Conservation (phyloP, 2,113 vertebrate genomes). For the Callocephalon fimbriatum region DNA sequence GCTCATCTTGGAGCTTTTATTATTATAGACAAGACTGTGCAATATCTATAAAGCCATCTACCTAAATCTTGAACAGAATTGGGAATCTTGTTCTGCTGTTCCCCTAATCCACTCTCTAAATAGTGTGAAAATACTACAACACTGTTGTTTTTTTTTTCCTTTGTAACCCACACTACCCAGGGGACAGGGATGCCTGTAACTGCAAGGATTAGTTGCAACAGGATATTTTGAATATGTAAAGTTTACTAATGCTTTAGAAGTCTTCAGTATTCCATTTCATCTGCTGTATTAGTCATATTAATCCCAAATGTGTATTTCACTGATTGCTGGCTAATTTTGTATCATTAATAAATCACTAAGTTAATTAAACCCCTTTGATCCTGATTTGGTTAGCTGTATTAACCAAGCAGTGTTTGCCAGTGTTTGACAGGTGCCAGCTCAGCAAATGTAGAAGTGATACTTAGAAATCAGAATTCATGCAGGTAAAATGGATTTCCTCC, state of each 20-base stretch:
- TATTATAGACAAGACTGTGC: background rate
- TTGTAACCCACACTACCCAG: too few species aligned
- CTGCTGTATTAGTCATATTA: slow-evolving; percentile 16
- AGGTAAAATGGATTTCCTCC: background rate
- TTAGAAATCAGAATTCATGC: background rate
- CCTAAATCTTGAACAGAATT: background rate
- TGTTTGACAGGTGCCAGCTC: background rate
- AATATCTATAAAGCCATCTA: background rate
- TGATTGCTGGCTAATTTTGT: slow-evolving; percentile 8
- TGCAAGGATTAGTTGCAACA: background rate
- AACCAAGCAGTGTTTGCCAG: background rate
- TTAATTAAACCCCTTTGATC: slow-evolving; percentile 20
- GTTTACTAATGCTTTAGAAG: background rate
- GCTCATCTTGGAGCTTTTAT: background rate
- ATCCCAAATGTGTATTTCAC: slow-evolving; percentile 27
- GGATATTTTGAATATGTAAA: background rate
- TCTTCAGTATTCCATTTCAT: slow-evolving; percentile 1
- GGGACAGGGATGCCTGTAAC: rapidly evolving
- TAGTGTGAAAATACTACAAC: too few species aligned
- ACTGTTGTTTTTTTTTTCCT: too few species aligned
- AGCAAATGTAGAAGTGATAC: background rate
- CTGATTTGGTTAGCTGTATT: background rate
- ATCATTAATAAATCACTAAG: slow-evolving; percentile 38
- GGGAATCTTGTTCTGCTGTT: too few species aligned
- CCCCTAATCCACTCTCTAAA: too few species aligned